Percentiles rank a stretch among this genome's conserved stretches.
Evolutionary conservation across 2,797 vertebrate genomes (phyloP).

Genomic region (Parauchenoglanis ngamensis): DNA sequence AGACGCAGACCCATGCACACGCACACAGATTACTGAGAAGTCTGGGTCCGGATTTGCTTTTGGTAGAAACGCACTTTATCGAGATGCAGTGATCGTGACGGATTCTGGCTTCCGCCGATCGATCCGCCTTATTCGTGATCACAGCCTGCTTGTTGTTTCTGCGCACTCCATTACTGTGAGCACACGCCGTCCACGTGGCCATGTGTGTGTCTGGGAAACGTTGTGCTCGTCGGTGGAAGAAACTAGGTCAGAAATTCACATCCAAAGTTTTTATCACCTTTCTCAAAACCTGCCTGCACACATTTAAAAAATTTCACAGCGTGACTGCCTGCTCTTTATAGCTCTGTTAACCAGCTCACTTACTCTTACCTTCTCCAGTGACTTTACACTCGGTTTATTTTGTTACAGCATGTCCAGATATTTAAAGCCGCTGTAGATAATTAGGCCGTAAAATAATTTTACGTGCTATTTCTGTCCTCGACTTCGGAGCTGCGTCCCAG

Average conservation of each 20-base stretch:
- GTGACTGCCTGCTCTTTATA: neutral
- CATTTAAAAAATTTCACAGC: neutral
- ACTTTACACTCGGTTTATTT: neutral
- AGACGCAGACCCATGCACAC: neutral
- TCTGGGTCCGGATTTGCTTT: neutral
- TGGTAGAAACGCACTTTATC: neutral
- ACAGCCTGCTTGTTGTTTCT: neutral
- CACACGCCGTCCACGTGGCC: conserved; percentile 14
- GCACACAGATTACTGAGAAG: no score
- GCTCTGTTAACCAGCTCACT: neutral
- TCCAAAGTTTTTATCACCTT: conserved; percentile 2
- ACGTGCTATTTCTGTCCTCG: neutral
- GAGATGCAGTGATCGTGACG: conserved; percentile 5
- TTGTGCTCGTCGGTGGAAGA: neutral
- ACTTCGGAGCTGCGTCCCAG: neutral
- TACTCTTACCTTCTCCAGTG: neutral
- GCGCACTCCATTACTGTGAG: conserved; percentile 8
- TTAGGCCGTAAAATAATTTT: neutral
- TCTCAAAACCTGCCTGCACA: neutral
- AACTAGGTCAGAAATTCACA: neutral
- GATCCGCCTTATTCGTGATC: neutral
- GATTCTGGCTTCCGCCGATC: neutral
- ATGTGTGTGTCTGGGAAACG: neutral
- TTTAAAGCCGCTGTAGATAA: neutral
- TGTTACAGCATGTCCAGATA: neutral